Base-by-base conservation (phyloP, 2,113 vertebrate genomes). In the Albula glossodonta region DNA sequence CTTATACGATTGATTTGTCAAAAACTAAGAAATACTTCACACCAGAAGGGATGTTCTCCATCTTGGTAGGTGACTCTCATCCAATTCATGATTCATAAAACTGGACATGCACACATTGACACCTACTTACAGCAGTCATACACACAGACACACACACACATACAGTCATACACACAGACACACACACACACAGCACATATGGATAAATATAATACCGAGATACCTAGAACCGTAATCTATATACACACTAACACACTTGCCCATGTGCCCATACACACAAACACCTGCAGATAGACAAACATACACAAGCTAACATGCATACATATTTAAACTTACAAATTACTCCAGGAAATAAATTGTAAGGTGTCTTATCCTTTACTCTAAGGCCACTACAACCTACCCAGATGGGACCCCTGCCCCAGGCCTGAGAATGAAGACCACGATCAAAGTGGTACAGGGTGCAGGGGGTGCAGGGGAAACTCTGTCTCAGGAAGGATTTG, bases 1-100 rank as follows among this genome's bases (percentile, higher is more conserved):
- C 95, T 80, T 95, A 93, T 83, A 15, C 25, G 79, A 87, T 94
- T 22, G 93, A 94, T 88, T 83, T 95, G 80, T 94, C 95, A 50
- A 94, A 92, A 78, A 95, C 95, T 48, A 95, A 95, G 41, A 88
- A 89, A 25, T 93, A 91, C 81, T 95, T 95, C 87, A 87, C 92
- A 81, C 95, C 95, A 84, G 94, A 92, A 88, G 94, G 93, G 0
- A 78, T 86, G 2, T 94, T 94, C 87, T 92, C 92, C 15, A 85
- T 94, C 81, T 8, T 92, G 94, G 94, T 95, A 91, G 0, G 92
- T 87, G n/a, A 79, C 56, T 2, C 1, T 2, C 31, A 80, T 10
- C 25, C 15, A 52, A 51, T 25, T 49, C 49, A 51, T 50, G 78
- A 48, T 5, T 11, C 41, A 17, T 41, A 41, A 41, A 41, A 41